Percentiles rank a stretch among this genome's conserved stretches.
Conservation (phyloP, 2,113 vertebrate species). For the Ariopsis seemanni region DNA sequence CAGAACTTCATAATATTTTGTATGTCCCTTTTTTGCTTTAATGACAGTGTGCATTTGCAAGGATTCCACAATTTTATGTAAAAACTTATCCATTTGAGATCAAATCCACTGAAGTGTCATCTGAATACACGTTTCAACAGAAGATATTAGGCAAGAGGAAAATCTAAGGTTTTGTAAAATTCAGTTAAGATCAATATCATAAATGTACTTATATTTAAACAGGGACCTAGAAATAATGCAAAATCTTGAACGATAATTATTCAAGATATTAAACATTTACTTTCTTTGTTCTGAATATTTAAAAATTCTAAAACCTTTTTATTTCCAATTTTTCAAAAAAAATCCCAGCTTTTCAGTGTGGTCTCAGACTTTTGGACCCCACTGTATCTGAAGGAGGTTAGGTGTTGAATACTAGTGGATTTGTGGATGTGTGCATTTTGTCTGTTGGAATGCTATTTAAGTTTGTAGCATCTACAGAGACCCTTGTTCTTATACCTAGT, state of each 20-base stretch:
- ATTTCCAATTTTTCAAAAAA: neutral
- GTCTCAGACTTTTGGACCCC: constrained; percentile 3
- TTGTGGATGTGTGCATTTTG: constrained; percentile 20
- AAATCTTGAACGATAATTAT: neutral
- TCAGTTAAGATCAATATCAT: neutral
- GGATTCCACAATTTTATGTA: neutral
- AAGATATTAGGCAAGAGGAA: too few relatives aligned
- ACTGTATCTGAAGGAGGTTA: constrained; percentile 23
- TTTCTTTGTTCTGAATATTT: neutral
- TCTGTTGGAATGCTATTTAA: constrained; percentile 47
- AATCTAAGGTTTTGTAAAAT: neutral
- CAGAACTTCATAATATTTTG: neutral
- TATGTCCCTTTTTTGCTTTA: neutral
- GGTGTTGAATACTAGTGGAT: constrained; percentile 43
- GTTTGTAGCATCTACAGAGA: constrained; percentile 32
- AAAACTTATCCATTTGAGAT: neutral
- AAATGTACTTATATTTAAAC: neutral
- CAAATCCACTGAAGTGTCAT: neutral
- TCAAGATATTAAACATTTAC: neutral
- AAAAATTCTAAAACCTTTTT: neutral
- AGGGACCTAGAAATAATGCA: neutral
- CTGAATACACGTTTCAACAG: neutral
- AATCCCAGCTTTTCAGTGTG: neutral
- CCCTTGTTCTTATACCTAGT: neutral
- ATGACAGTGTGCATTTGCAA: neutral